A percentile compares a stretch with the other conserved stretches of the same genome.
phyloP scores from a whole-genome alignment of 2,797 vertebrate genomes.

The Gila robusta region DNA sequence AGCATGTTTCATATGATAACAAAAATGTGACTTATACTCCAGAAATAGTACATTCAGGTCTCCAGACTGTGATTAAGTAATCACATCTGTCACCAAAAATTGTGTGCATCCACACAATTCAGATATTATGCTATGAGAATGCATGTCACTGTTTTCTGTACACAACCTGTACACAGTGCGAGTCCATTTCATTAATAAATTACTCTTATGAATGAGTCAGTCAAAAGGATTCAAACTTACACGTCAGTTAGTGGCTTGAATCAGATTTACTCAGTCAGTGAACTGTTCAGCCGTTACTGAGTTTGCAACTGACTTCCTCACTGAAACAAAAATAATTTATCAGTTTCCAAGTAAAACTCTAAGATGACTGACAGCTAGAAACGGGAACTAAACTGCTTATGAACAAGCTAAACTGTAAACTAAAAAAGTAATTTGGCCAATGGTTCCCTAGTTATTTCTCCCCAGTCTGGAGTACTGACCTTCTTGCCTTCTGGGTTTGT shows the following conservation, averaged over 20 bases:
- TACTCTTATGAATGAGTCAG: not conserved
- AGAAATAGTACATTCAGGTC: not conserved
- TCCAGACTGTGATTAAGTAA: not conserved
- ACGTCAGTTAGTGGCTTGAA: not conserved
- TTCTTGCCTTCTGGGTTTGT: slow-evolving; percentile 5
- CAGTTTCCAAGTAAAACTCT: no score
- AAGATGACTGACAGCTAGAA: no score
- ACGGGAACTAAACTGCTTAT: not conserved
- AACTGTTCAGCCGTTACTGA: not conserved
- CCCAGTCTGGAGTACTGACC: not conserved
- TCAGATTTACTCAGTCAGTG: not conserved
- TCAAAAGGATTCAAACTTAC: not conserved
- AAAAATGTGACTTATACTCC: not conserved
- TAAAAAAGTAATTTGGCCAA: not conserved
- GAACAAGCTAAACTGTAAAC: not conserved
- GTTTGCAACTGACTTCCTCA: not conserved
- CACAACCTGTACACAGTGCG: no score
- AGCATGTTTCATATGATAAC: not conserved
- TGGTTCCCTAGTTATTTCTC: not conserved
- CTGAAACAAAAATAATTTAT: not conserved
- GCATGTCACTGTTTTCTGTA: no score
- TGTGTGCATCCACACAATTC: no score
- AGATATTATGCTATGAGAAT: no score
- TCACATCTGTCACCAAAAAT: not conserved
- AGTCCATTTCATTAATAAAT: not conserved